Conservation (phyloP, 2,797 vertebrate species). For the Rhabdomys pumilio region DNA sequence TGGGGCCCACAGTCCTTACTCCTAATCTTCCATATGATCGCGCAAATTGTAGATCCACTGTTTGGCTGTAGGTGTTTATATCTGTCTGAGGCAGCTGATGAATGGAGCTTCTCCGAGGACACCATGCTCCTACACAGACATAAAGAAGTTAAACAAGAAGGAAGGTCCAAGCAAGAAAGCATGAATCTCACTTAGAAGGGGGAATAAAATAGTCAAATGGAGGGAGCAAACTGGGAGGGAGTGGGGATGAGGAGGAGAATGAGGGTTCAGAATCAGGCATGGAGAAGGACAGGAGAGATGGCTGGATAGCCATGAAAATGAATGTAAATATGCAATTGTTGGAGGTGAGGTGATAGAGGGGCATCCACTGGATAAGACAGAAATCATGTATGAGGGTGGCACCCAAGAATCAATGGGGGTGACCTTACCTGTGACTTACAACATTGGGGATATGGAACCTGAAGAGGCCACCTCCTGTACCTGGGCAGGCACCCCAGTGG, state of each 20-base stretch:
- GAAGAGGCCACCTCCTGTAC: too few species aligned
- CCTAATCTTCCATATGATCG: too few species aligned
- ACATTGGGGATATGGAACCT: too few species aligned
- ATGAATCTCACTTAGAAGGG: neutral
- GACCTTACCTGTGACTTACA: too few species aligned
- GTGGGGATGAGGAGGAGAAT: accelerated
- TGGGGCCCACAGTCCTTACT: too few species aligned
- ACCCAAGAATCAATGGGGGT: neutral
- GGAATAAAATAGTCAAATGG: neutral
- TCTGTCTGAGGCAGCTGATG: neutral
- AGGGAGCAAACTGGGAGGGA: neutral
- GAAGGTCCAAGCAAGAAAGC: neutral
- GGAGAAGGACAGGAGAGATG: too few species aligned
- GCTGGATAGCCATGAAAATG: too few species aligned
- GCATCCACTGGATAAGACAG: neutral
- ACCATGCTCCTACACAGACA: neutral
- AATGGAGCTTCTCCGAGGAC: neutral
- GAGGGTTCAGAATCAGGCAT: neutral
- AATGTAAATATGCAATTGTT: too few species aligned
- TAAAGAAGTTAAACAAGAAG: neutral
- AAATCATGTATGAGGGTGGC: neutral
- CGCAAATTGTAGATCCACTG: too few species aligned
- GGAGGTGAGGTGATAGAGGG: too few species aligned
- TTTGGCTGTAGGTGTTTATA: neutral
- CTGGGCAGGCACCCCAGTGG: too few species aligned